Evolutionary conservation across 1,140 invertebrate species (phyloP), one percentile per base, ranked within the genome.

Genomic region (Nymphalis io): DNA sequence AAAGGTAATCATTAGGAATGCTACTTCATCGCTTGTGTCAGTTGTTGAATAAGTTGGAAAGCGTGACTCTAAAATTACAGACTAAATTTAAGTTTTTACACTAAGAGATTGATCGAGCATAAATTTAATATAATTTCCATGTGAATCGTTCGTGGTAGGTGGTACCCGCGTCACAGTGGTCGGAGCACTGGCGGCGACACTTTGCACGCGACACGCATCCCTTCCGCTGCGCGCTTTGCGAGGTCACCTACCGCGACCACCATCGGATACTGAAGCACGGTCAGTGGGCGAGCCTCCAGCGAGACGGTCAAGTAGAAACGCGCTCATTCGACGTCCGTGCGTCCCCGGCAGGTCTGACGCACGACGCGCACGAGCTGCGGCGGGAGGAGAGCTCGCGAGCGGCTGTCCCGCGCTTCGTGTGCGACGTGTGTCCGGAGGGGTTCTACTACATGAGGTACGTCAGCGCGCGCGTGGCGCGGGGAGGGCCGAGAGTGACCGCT

Each of bases 181-280:
- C 64, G 55, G 61, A 74, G 42, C 87, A 89, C 78, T 89, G 87
- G 87, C 44, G 42, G 72, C 78, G 83, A 1, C 87, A 89, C 73
- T 89, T 79, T 78, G 75, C 76, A 65, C 78, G 80, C 68, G 89
- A 89, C 76, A 71, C 79, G n/a, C 83, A 92, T 46, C 94, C 94
- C 0, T 94, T 93, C 79, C 83, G 92, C 59, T 95, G 94, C 77
- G 79, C 83, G 20, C 76, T 92, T 13, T 95, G 94, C 79, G 91
- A 88, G 67, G 93, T 93, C 72, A 90, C 92, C 3, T 95, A 94
- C 79, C 81, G 84, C 57, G 84, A 86, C 68, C 76, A 83, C 39
- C 70, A 84, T 33, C 83, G 81, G 74, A 88, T 92, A 39, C 79
- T 91, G 44, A 88, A 89, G 57, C 91, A 92, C 46, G 91, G 91